phyloP scores from a whole-genome alignment of 2,113 vertebrate species.

The Mormyrus iriodes region DNA sequence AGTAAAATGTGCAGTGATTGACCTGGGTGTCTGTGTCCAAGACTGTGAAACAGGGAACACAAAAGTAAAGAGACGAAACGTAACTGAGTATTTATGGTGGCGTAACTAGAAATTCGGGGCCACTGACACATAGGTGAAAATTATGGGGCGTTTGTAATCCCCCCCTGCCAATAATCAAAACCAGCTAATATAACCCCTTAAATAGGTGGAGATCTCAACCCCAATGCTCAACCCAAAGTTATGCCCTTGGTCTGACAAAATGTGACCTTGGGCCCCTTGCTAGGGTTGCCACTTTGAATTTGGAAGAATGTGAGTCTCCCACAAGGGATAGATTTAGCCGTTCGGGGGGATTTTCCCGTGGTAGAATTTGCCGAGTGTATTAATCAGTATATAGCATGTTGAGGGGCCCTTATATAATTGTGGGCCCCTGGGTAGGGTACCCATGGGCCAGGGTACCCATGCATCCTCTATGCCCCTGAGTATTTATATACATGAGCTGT shows the following conservation, averaged over 20 bases:
- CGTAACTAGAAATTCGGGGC: background rate
- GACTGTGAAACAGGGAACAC: background rate
- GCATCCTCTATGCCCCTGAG: no score
- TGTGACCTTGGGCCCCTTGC: background rate
- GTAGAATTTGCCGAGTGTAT: background rate
- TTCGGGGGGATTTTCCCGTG: background rate
- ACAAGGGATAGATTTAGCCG: background rate
- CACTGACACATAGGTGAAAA: background rate
- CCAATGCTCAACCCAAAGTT: no score
- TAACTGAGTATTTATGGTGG: background rate
- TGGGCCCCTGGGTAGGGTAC: background rate
- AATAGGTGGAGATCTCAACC: no score
- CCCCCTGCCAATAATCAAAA: background rate
- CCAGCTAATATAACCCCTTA: background rate
- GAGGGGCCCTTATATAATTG: background rate
- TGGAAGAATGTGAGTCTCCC: background rate
- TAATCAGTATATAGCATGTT: background rate
- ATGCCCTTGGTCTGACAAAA: no score
- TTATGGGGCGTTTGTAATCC: background rate
- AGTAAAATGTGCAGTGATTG: background rate
- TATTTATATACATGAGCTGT: background rate
- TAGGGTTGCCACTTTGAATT: background rate
- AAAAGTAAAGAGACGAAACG: background rate
- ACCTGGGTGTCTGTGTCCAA: background rate
- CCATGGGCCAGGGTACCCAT: no score